Evolutionary conservation across 2,888 invertebrate genomes (phyloP), one percentile per base, ranked within the genome.

Genomic region (Nasonia oneida): DNA sequence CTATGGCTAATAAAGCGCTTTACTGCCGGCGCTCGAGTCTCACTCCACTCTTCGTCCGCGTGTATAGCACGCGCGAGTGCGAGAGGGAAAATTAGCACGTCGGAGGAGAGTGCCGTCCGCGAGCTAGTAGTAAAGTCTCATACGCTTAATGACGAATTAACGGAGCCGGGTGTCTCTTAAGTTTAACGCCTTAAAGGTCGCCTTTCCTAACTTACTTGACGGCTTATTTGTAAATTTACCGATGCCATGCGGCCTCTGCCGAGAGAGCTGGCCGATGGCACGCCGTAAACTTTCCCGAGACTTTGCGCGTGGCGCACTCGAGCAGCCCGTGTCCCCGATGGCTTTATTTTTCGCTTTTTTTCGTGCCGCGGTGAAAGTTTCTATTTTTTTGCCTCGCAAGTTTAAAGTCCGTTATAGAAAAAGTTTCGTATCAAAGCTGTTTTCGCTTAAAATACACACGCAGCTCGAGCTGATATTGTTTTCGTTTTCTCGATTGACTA

Each of bases 71-170:
- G 76, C 39, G 77, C 53, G 15, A 64, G 74, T 18, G 42, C 18
- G 39, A 57, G 73, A 85, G 73, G 83, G 83, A 74, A 85, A 87
- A 87, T 87, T 85, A 85, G 81, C 8, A 37, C 37, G 70, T 23
- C 29, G 70, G 18, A 23, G 67, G 29, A 42, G 42, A 74, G 61
- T 23, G 57, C 67, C 29, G 71, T 23, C 53, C 39, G 67, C 67
- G 18, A 50, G 78, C 33, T 33, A 4, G 76, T 77, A 85, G 37
- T 86, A 86, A 87, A 86, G 83, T 85, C 87, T 85, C 84, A 81
- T 86, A 87, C 87, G 77, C 77, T 87, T 87, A 88, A 88, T 86
- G 87, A 86, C 86, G 71, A 88, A 87, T 86, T 87, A 87, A 87
- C 86, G 81, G 77, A 81, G 70, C 70, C 71, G 15, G 74, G 78